phyloP scores from a whole-genome alignment of 1,140 invertebrate genomes.

The Medauroidea extradentata region DNA sequence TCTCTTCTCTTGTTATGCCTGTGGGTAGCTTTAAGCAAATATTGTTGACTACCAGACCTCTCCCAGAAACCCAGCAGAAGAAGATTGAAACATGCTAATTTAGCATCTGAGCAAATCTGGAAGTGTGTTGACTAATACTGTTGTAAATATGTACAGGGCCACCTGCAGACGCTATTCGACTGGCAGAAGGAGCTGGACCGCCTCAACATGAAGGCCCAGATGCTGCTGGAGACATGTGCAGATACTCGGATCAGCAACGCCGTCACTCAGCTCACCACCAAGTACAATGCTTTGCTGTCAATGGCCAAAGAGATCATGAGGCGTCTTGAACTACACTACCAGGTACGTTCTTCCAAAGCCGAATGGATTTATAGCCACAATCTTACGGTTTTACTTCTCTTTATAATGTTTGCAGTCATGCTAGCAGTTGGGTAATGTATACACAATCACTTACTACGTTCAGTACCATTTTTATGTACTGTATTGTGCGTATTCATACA shows the following conservation, averaged over 20 bases:
- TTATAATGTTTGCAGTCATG: too few species aligned
- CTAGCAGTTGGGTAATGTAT: too few species aligned
- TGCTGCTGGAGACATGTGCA: slow-evolving; percentile 83
- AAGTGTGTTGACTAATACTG: background rate
- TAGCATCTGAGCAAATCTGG: background rate
- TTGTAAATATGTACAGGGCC: slow-evolving; percentile 44
- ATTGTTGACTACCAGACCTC: background rate
- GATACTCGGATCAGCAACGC: slow-evolving; percentile 91
- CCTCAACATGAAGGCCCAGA: slow-evolving; percentile 80
- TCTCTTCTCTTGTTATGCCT: background rate
- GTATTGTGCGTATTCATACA: too few species aligned
- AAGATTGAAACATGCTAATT: too few species aligned
- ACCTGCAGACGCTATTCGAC: slow-evolving; percentile 86
- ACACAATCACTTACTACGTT: too few species aligned
- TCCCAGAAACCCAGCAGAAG: too few species aligned
- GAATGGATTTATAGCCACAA: too few species aligned
- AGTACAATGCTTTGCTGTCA: slow-evolving; percentile 88
- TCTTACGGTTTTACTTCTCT: too few species aligned
- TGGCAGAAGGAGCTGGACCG: slow-evolving; percentile 90
- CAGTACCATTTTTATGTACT: too few species aligned
- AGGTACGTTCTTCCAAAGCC: too few species aligned
- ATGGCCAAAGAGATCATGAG: slow-evolving; percentile 91
- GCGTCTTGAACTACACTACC: slow-evolving; percentile 82
- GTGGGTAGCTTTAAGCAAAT: background rate
- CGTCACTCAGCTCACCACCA: slow-evolving; percentile 88